These are phyloP conservation scores for Leptinotarsa texana DNA, from an alignment of 1,140 invertebrate species.

Conservation along the genomic window DNA sequence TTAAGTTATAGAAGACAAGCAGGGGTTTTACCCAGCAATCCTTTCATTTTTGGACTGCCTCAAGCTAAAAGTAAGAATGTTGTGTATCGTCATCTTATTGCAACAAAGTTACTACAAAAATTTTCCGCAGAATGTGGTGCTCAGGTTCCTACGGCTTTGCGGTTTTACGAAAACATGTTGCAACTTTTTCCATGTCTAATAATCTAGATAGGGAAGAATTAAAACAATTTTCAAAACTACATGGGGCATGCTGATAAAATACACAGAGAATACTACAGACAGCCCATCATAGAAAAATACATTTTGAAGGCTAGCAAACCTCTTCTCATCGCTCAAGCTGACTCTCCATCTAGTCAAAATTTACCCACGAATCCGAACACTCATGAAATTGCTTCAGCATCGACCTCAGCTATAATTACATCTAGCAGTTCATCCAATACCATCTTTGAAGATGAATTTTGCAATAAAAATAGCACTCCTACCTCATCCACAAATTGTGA, in stretches of 20 bases:
- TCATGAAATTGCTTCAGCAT: too few species aligned
- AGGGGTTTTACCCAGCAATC: neutral
- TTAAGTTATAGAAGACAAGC: neutral
- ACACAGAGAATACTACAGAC: neutral
- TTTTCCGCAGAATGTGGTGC: conserved; percentile 7
- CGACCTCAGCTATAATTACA: too few species aligned
- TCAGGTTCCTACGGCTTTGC: neutral
- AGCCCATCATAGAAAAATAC: neutral
- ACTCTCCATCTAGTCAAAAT: neutral
- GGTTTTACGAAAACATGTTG: neutral
- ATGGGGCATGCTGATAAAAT: neutral
- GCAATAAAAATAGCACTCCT: too few species aligned
- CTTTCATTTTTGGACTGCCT: conserved; percentile 4
- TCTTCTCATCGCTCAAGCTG: neutral
- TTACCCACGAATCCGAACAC: too few species aligned
- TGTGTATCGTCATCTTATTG: neutral
- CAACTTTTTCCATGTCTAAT: neutral
- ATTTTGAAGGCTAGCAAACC: neutral
- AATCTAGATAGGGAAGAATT: neutral
- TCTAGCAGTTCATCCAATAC: too few species aligned
- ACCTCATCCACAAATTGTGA: too few species aligned
- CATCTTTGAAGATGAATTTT: too few species aligned
- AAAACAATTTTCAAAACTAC: neutral
- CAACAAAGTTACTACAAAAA: neutral
- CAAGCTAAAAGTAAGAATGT: neutral